A percentile compares a stretch with the other conserved stretches of the same genome.
These are phyloP conservation scores for Engystomops pustulosus DNA, from an alignment of 2,113 vertebrate species.

Conservation along the genomic window DNA sequence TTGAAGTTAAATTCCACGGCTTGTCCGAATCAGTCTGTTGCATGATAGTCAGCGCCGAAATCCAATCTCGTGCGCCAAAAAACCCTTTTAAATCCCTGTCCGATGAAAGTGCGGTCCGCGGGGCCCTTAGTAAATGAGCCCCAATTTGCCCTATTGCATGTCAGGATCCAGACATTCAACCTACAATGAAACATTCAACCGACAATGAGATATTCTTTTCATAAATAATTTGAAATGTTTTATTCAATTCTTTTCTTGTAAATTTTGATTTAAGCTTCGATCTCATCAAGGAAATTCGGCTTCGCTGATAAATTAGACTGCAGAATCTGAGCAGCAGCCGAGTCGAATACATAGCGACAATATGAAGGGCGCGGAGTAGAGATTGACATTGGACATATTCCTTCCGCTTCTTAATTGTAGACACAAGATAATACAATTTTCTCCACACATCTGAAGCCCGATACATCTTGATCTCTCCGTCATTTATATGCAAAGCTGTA, in stretches of 20 bases:
- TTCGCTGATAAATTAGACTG: slow-evolving; percentile 14
- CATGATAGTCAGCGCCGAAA: no score
- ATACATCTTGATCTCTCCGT: slow-evolving; percentile 32
- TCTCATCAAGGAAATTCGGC: not conserved
- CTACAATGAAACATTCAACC: no score
- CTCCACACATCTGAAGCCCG: slow-evolving; percentile 9
- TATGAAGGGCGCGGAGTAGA: not conserved
- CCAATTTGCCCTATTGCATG: no score
- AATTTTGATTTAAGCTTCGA: slow-evolving; percentile 2
- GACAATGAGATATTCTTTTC: not conserved
- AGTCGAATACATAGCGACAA: not conserved
- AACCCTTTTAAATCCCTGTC: no score
- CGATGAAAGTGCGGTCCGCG: no score
- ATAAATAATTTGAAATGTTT: not conserved
- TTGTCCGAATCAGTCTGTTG: no score
- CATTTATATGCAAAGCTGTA: slow-evolving; percentile 50
- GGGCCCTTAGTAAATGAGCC: no score
- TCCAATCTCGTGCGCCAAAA: no score
- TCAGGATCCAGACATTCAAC: no score
- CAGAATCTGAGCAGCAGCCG: not conserved
- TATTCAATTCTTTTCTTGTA: not conserved
- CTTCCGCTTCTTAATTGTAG: slow-evolving; percentile 25
- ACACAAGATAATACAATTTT: slow-evolving; percentile 29
- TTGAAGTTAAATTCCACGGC: no score
- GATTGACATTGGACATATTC: slow-evolving; percentile 24